Evolutionary conservation across 2,113 vertebrate genomes (phyloP).

Genomic region (Eolophus roseicapilla): DNA sequence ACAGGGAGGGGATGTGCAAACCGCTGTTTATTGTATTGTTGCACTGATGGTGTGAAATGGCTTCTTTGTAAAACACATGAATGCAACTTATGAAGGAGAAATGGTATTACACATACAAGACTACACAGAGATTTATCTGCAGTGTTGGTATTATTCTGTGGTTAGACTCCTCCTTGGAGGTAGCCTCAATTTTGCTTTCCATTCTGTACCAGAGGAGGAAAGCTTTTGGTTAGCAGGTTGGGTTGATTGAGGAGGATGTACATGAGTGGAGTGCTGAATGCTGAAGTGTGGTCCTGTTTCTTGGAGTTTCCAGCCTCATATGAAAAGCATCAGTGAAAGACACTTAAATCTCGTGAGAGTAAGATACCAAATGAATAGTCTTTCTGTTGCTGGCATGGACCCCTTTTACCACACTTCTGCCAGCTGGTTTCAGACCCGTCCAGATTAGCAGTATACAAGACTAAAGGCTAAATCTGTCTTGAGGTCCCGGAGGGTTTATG

Average conservation of each 20-base stretch:
- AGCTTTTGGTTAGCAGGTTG: background rate
- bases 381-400: background rate
- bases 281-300: background rate
- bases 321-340: background rate
- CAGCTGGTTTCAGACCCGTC: background rate
- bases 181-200: background rate
- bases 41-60: background rate
- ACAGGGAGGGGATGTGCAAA: rapidly evolving
- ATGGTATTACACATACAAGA: rapidly evolving
- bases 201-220: background rate
- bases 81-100: background rate
- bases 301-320: background rate
- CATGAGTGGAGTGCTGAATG: background rate
- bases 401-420: background rate
- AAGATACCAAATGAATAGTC: background rate
- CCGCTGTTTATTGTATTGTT: rapidly evolving
- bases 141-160: background rate
- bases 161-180: background rate
- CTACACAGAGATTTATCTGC: background rate
- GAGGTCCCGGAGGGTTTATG: background rate
- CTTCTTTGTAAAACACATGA: background rate
- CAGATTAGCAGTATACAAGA: background rate
- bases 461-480: background rate
- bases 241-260: background rate
- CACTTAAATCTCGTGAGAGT: background rate